A percentile compares a stretch with the other conserved stretches of the same genome.
Conservation (phyloP, 2,113 vertebrate species). For the Felis chaus region DNA sequence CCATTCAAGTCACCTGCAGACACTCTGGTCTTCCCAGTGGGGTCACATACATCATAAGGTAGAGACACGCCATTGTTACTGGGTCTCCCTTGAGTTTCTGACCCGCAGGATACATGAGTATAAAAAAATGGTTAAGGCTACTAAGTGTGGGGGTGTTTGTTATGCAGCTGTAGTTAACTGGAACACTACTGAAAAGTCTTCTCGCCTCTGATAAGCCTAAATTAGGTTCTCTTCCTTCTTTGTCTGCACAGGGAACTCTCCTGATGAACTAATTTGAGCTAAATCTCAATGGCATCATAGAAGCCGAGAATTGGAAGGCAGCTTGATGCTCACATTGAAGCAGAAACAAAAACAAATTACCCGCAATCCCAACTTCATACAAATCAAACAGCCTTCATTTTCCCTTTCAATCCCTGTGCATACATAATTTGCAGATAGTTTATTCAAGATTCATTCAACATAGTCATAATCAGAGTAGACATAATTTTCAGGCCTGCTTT, state of each 20-base stretch:
- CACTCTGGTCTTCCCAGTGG: neutral
- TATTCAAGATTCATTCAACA: slow-evolving; percentile 73
- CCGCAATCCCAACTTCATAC: slow-evolving; percentile 45
- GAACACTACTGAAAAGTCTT: neutral
- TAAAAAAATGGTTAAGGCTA: neutral
- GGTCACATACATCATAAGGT: accelerated
- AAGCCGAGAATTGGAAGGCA: slow-evolving; percentile 51
- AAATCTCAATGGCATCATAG: neutral
- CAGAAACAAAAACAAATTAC: slow-evolving; percentile 76
- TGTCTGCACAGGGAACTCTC: neutral
- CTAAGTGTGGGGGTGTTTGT: neutral
- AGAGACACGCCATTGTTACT: neutral
- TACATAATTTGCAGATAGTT: slow-evolving; percentile 68
- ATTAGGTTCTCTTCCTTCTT: neutral
- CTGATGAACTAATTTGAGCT: neutral
- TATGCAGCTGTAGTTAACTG: neutral
- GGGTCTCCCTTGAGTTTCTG: neutral
- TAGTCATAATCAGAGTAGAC: slow-evolving; percentile 62
- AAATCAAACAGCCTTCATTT: slow-evolving; percentile 70
- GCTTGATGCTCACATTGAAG: slow-evolving; percentile 7
- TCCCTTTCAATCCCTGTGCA: slow-evolving; percentile 66
- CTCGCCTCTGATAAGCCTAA: neutral
- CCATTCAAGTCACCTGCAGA: neutral
- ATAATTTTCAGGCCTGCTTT: slow-evolving; percentile 66
- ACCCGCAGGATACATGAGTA: neutral